Percentiles rank a stretch among this genome's conserved stretches.
Evolutionary conservation across 1,140 invertebrate genomes (phyloP).

Genomic region (Ptiloglossa arizonensis): DNA sequence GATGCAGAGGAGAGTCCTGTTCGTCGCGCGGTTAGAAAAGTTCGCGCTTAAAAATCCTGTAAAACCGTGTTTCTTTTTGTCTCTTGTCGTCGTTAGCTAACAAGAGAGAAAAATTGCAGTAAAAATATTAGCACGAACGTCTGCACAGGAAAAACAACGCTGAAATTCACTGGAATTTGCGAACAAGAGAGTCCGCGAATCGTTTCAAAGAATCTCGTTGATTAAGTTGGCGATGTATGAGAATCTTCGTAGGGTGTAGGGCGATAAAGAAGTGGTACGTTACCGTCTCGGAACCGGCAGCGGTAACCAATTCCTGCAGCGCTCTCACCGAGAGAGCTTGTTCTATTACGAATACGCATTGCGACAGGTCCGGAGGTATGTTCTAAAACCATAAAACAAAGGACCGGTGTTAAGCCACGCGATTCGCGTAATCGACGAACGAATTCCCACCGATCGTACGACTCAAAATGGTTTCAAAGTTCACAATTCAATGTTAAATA

Average conservation of each 20-base stretch:
- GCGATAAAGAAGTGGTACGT: conserved; percentile 72
- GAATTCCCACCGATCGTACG: neutral
- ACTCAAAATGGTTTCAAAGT: neutral
- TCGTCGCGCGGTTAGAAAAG: neutral
- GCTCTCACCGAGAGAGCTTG: conserved; percentile 99
- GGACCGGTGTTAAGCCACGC: neutral
- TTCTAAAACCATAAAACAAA: conserved; percentile 85
- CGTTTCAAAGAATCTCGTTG: conserved; percentile 3
- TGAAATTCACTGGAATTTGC: neutral
- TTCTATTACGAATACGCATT: conserved; percentile 99
- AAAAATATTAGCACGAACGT: conserved; percentile 15
- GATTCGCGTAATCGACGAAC: neutral
- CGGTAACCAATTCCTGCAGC: conserved; percentile 98
- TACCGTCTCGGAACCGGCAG: conserved; percentile 94
- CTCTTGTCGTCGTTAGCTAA: neutral
- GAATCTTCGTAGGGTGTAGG: conserved; percentile 6
- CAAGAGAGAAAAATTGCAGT: neutral
- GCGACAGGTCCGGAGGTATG: conserved; percentile 97
- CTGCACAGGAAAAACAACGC: conserved; percentile 32
- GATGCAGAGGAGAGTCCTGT: conserved; percentile 8
- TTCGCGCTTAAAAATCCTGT: neutral
- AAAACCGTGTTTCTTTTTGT: neutral
- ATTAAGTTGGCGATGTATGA: conserved; percentile 8
- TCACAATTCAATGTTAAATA: neutral
- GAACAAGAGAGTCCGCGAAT: neutral